A percentile compares a stretch with the other conserved stretches of the same genome.
phyloP scores from a whole-genome alignment of 2,888 invertebrate species.

The Sepioteuthis lessoniana region DNA sequence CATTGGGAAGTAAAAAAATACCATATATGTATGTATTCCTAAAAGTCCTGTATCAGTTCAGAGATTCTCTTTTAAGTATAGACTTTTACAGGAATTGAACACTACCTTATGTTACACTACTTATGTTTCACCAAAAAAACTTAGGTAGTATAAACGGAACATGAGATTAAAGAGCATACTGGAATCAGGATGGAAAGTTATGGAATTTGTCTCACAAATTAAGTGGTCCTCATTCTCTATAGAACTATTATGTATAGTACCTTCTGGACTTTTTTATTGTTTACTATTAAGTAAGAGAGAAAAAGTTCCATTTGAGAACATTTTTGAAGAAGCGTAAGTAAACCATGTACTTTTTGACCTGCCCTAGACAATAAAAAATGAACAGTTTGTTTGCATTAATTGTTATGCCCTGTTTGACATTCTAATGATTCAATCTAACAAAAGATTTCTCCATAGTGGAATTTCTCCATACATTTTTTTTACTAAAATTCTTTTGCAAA shows the following conservation, averaged over 20 bases:
- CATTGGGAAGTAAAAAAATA: too few relatives aligned
- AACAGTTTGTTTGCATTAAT: not conserved
- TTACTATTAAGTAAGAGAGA: not conserved
- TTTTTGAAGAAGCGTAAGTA: not conserved
- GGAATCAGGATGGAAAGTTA: not conserved
- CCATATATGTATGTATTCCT: too few relatives aligned
- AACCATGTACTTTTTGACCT: not conserved
- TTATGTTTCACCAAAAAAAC: not conserved
- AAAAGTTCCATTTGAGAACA: not conserved
- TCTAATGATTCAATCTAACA: not conserved
- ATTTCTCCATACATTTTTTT: too few relatives aligned
- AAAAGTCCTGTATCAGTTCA: too few relatives aligned
- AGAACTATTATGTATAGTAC: not conserved
- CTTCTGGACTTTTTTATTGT: not conserved
- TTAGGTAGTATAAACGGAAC: not conserved
- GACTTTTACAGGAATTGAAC: too few relatives aligned
- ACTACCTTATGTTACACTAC: too few relatives aligned
- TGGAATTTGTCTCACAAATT: not conserved
- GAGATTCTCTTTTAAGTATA: too few relatives aligned
- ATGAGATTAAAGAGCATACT: not conserved
- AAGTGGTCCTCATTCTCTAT: not conserved
- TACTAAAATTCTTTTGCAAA: not conserved
- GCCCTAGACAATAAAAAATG: not conserved
- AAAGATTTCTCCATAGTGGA: not conserved
- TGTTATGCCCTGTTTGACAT: not conserved